Evolutionary conservation across 2,797 vertebrate species (phyloP).

Genomic region (Threskiornis aethiopicus): DNA sequence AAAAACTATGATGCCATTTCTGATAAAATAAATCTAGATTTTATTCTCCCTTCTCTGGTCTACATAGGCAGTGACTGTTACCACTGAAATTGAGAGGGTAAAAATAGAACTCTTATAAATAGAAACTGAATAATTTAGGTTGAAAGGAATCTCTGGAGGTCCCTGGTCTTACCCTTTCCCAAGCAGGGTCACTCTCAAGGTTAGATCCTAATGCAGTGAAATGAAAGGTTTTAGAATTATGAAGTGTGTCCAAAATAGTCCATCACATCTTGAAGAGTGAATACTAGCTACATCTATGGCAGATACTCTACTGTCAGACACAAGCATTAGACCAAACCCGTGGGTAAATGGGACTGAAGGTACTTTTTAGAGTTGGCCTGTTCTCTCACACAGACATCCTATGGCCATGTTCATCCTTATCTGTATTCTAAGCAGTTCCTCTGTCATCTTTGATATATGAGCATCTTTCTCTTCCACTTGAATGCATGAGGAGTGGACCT

Average conservation of each 20-base stretch:
- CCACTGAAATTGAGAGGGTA: not conserved
- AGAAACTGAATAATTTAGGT: not conserved
- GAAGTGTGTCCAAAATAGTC: not conserved
- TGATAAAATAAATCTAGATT: not conserved
- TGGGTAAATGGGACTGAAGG: not conserved
- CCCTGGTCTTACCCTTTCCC: not conserved
- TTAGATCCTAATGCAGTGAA: not conserved
- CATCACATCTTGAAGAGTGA: not conserved
- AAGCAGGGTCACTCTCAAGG: not conserved
- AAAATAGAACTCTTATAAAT: not conserved
- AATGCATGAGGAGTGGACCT: not conserved
- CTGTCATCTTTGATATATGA: not conserved
- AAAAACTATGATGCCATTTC: not conserved
- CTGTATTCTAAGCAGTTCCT: not conserved
- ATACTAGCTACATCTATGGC: not conserved
- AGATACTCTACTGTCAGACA: not conserved
- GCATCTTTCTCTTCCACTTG: not conserved
- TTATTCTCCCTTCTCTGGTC: not conserved
- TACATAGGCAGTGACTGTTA: not conserved
- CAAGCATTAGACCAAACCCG: not conserved
- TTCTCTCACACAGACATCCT: not conserved
- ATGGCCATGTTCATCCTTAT: not conserved
- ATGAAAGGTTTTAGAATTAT: not conserved
- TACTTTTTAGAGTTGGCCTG: not conserved
- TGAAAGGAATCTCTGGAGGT: not conserved